A percentile compares a stretch with the other conserved stretches of the same genome.
phyloP scores from a whole-genome alignment of 2,797 vertebrate genomes.

The Aldrovandia affinis region DNA sequence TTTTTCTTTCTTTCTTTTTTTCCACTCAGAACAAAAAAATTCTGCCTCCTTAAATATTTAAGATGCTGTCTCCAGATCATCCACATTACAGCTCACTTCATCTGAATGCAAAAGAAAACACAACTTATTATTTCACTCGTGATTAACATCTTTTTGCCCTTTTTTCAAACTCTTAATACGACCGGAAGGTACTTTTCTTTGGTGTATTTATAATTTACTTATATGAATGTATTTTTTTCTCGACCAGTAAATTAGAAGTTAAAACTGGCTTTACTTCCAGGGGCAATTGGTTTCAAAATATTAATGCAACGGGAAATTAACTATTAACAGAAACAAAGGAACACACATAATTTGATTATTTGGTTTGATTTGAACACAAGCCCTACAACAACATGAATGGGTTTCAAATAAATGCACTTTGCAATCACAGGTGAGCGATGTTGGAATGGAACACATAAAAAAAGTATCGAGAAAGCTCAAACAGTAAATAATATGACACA shows the following conservation, averaged over 20 bases:
- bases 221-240: neutral
- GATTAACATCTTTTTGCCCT: neutral
- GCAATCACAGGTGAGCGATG: neutral
- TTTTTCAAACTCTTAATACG: constrained; percentile 23
- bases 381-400: neutral
- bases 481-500: too few species aligned
- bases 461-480: too few species aligned
- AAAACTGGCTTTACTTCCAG: neutral
- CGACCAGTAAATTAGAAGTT: neutral
- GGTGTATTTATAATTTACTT: constrained; percentile 29
- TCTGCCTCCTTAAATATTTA: constrained; percentile 40
- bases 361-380: neutral
- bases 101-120: constrained; percentile 30
- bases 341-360: neutral
- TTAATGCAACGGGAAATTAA: constrained; percentile 6
- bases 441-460: neutral
- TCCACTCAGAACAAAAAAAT: neutral
- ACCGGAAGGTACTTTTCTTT: constrained; percentile 19
- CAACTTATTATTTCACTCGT: constrained; percentile 19
- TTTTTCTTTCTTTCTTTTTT: neutral
- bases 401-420: neutral
- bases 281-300: neutral
- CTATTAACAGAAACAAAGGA: neutral
- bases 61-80: constrained; percentile 12
- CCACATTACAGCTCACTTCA: constrained; percentile 24